Conservation (phyloP, 2,113 vertebrate species). For the Rhegmatorhina hoffmannsi region DNA sequence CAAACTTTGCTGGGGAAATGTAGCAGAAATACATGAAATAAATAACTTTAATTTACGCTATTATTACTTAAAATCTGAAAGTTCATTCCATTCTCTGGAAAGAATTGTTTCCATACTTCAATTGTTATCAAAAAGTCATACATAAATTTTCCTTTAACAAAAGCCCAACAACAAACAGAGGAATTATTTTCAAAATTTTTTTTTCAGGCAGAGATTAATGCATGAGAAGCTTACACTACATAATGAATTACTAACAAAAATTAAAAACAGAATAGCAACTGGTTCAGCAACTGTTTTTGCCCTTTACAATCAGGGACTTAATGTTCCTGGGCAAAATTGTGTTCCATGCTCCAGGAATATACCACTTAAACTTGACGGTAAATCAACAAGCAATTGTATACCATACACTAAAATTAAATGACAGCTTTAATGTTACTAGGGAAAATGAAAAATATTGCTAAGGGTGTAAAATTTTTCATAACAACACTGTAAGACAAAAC, state of each 20-base stretch:
- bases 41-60: background rate
- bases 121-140: background rate
- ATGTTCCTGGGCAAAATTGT: background rate
- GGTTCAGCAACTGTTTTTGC: background rate
- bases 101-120: background rate
- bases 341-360: background rate
- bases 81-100: background rate
- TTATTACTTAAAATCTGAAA: background rate
- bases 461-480: background rate
- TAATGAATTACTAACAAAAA: background rate
- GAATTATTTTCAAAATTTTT: background rate
- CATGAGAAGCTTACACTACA: background rate
- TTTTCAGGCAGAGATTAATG: background rate
- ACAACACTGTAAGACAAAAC: background rate
- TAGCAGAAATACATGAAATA: background rate
- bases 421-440: background rate
- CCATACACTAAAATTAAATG: slow-evolving; percentile 10
- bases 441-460: slow-evolving; percentile 20
- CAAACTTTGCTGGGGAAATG: background rate
- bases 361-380: background rate
- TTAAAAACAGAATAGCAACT: background rate
- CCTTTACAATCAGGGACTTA: background rate
- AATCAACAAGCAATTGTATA: background rate
- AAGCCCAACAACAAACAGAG: background rate
- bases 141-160: background rate